A percentile compares a stretch with the other conserved stretches of the same genome.
These are phyloP conservation scores for Noctilio leporinus DNA, from an alignment of 2,113 vertebrate genomes.

Conservation along the genomic window DNA sequence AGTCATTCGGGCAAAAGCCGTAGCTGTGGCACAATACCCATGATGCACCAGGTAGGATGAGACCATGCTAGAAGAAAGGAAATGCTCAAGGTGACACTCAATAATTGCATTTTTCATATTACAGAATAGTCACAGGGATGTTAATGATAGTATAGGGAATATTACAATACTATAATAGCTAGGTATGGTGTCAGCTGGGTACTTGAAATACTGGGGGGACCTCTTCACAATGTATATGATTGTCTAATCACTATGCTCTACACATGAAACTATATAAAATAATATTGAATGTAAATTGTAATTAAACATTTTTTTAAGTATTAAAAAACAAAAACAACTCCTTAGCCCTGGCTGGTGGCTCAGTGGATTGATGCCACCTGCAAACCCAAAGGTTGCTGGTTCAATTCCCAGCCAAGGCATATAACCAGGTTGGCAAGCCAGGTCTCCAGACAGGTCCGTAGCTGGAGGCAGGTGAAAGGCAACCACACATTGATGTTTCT, in stretches of 20 bases:
- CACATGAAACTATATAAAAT: background rate
- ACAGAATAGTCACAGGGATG: background rate
- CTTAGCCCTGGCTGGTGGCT: too few relatives aligned
- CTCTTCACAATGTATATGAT: background rate
- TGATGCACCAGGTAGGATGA: constrained; percentile 98
- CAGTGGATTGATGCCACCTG: too few relatives aligned
- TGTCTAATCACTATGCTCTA: background rate
- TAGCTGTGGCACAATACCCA: constrained; percentile 97
- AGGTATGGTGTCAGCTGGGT: background rate
- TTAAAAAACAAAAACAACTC: too few relatives aligned
- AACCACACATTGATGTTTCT: too few relatives aligned
- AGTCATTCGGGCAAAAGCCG: constrained; percentile 94
- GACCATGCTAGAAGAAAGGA: constrained; percentile 89
- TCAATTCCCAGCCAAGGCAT: too few relatives aligned
- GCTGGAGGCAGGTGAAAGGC: too few relatives aligned
- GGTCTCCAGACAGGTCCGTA: too few relatives aligned
- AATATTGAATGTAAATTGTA: background rate
- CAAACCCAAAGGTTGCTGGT: too few relatives aligned
- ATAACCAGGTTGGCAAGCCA: too few relatives aligned
- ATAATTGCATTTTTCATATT: constrained; percentile 45
- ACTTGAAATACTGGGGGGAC: background rate
- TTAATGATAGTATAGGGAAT: background rate
- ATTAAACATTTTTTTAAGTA: background rate
- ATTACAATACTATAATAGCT: background rate
- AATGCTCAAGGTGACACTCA: constrained; percentile 56